Conservation (phyloP, 2,888 invertebrate species). For the Yponomeuta malinellus region DNA sequence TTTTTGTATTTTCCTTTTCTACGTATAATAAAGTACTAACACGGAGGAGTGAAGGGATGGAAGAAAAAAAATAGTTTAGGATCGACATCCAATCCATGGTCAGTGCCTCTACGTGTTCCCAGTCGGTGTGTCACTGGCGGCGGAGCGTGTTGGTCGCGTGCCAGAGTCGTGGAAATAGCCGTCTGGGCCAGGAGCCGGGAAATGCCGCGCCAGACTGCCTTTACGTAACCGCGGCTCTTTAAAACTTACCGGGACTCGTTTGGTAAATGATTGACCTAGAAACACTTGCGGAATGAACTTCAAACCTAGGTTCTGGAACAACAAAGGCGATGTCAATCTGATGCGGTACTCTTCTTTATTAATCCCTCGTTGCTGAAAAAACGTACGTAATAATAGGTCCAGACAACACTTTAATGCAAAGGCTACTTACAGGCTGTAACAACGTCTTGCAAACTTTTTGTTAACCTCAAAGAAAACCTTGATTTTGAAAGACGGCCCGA, state of each 20-base stretch:
- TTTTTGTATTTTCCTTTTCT: no score
- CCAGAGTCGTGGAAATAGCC: constrained; percentile 3
- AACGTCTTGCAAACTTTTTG: background rate
- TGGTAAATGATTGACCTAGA: no score
- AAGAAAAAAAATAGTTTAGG: no score
- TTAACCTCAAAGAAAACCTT: background rate
- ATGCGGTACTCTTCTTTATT: no score
- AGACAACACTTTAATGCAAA: background rate
- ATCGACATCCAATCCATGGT: no score
- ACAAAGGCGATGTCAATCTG: no score
- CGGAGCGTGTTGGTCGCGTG: constrained; percentile 3
- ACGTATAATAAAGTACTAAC: no score
- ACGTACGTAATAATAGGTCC: no score
- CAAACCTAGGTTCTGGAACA: no score
- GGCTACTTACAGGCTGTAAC: background rate
- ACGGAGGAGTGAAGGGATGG: no score
- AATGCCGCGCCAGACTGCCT: background rate
- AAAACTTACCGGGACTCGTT: background rate
- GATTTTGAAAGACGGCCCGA: background rate
- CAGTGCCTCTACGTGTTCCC: background rate
- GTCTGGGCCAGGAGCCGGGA: constrained; percentile 1
- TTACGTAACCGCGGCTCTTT: background rate
- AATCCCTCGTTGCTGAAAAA: no score
- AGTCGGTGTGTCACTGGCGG: background rate
- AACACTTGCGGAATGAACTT: no score